Base-by-base conservation (phyloP, 2,888 invertebrate species). In the Dasysyrphus tricinctus region DNA sequence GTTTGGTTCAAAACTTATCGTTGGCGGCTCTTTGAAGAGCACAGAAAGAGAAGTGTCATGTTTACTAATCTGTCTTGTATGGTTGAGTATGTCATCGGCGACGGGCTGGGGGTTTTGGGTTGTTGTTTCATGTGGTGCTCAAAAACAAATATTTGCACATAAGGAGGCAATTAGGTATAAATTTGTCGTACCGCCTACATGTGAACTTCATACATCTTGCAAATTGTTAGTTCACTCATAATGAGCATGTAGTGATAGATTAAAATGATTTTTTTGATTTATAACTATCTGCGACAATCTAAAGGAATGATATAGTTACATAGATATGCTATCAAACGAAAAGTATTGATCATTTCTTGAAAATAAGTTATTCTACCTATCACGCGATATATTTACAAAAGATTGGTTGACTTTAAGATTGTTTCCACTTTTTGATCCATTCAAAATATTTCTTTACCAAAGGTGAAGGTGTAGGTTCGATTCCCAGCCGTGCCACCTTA, bases 1-100 rank as follows among this genome's bases (percentile, higher is more conserved):
- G 70, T 70, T 83, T 5, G 16, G 32, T 16, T 34, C 5, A 32
- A 54, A 78, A 70, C 29, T 74, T 61, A 37, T 49, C 63, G 44
- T 69, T 75, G 76, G 57, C 32, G 42, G 65, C 44, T 11, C 34
- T 59, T 61, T 61, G 61, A 61, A 49, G 19, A 56, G n/a, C 8
- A 29, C 54, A 65, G 56, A 24, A 24, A 24, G 57, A 70, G 70
- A 84, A 80, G 37, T 57, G 51, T 44, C 61, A 39, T 47, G 73
- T 74, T 57, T 75, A 75, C 70, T 80, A 65, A 69, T 65, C 32
- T 73, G 47, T 24, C 73, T 74, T 59, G 37, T n/a, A 37, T 57
- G 5, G 8, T 61, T 39, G 42, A 70, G 65, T 75, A 56, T 65
- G 83, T 84, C 42, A 14, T 59, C 59, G 37, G 12, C 34, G 4